Evolutionary conservation across 2,113 vertebrate genomes (phyloP).

Genomic region (Haliaeetus leucogaster): DNA sequence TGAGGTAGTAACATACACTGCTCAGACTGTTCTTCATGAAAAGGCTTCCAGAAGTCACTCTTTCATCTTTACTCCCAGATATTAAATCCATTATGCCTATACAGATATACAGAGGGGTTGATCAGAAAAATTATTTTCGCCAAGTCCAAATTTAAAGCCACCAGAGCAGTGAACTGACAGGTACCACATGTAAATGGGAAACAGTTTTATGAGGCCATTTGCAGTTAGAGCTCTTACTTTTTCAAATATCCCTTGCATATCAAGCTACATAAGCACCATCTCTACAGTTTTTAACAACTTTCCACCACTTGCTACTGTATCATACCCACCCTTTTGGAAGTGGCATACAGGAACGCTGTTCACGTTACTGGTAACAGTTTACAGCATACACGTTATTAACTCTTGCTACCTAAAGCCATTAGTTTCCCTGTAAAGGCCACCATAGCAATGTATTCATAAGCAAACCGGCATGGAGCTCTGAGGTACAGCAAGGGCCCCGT

Average conservation of each 20-base stretch:
- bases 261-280: neutral
- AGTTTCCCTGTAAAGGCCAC: neutral
- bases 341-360: rapidly evolving
- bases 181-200: neutral
- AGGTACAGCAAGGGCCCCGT: neutral
- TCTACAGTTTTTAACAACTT: rapidly evolving
- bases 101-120: neutral
- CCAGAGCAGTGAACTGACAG: neutral
- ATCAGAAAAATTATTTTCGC: neutral
- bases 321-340: rapidly evolving
- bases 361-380: rapidly evolving
- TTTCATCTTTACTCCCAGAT: neutral
- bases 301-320: rapidly evolving
- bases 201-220: neutral
- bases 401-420: neutral
- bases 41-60: neutral
- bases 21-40: too few relatives aligned
- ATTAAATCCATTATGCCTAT: neutral
- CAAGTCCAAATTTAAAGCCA: neutral
- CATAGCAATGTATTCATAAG: rapidly evolving
- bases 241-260: rapidly evolving
- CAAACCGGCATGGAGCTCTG: neutral
- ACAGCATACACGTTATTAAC: rapidly evolving
- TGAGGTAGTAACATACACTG: neutral
- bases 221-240: neutral